Evolutionary conservation across 2,113 vertebrate species (phyloP).

Genomic region (Istiophorus platypterus): DNA sequence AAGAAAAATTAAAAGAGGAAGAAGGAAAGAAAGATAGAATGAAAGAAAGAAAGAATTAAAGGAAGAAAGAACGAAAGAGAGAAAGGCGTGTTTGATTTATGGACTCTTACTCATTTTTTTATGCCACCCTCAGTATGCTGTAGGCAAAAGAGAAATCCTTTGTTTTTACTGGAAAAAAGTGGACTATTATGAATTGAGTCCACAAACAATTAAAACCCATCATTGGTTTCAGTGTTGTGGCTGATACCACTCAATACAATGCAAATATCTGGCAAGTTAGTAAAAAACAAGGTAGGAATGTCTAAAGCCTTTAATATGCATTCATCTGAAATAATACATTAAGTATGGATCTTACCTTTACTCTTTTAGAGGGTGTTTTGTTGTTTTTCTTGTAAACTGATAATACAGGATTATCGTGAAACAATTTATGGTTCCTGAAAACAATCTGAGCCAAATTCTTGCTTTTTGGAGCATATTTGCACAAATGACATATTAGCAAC

Average conservation of each 20-base stretch:
- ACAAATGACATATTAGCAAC: neutral
- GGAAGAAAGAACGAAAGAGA: slow-evolving; percentile 5
- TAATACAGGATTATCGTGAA: neutral
- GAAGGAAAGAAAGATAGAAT: slow-evolving; percentile 32
- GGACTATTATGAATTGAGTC: slow-evolving; percentile 92
- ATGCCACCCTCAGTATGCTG: slow-evolving; percentile 84
- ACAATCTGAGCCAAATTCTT: neutral
- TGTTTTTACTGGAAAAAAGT: slow-evolving; percentile 96
- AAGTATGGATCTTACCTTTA: slow-evolving; percentile 73
- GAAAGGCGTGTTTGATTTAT: slow-evolving; percentile 88
- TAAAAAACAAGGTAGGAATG: slow-evolving; percentile 73
- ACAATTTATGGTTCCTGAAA: neutral
- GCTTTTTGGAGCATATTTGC: neutral
- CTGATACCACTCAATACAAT: slow-evolving; percentile 70
- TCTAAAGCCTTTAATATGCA: slow-evolving; percentile 77
- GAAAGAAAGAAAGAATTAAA: slow-evolving; percentile 23
- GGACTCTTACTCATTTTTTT: slow-evolving; percentile 82
- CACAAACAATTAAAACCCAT: slow-evolving; percentile 74
- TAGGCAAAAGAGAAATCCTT: slow-evolving; percentile 93
- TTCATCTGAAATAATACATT: slow-evolving; percentile 71
- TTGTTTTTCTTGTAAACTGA: neutral
- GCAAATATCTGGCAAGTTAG: slow-evolving; percentile 72
- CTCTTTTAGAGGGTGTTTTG: neutral
- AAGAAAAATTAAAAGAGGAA: slow-evolving; percentile 10
- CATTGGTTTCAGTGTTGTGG: slow-evolving; percentile 37